A percentile compares a stretch with the other conserved stretches of the same genome.
Conservation (phyloP, 2,797 vertebrate genomes). For the Loriculus beryllinus region DNA sequence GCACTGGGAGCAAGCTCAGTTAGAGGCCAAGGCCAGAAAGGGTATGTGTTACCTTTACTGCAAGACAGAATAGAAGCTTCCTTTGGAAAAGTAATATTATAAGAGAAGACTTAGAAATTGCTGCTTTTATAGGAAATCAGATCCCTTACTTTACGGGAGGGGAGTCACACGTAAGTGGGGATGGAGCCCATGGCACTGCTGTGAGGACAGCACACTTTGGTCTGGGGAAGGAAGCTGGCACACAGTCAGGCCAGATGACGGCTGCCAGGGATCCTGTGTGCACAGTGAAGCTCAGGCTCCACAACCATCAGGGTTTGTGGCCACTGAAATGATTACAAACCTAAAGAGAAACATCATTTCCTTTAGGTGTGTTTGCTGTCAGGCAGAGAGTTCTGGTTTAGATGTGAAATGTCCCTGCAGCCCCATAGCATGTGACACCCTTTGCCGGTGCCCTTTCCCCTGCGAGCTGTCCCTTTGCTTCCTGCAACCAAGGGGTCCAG, state of each 20-base stretch:
- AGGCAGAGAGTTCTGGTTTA: neutral
- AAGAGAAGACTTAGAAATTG: neutral
- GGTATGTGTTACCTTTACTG: neutral
- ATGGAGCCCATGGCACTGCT: neutral
- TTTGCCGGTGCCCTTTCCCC: neutral
- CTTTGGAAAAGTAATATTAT: neutral
- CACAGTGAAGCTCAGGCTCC: neutral
- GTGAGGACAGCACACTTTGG: accelerated
- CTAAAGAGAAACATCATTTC: neutral
- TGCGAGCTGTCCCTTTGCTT: neutral
- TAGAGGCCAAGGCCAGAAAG: neutral
- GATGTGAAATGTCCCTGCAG: neutral
- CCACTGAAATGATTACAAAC: neutral
- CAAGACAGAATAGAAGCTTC: neutral
- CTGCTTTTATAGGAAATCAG: neutral
- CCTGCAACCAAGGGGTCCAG: neutral
- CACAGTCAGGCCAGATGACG: neutral
- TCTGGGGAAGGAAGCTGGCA: neutral
- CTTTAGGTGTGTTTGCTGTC: neutral
- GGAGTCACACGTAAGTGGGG: neutral
- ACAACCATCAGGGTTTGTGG: neutral
- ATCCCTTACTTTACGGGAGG: neutral
- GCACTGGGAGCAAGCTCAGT: neutral
- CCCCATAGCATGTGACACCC: neutral
- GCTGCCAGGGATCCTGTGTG: neutral